Evolutionary conservation across 2,888 invertebrate species (phyloP).

Genomic region (Crematogaster levior): DNA sequence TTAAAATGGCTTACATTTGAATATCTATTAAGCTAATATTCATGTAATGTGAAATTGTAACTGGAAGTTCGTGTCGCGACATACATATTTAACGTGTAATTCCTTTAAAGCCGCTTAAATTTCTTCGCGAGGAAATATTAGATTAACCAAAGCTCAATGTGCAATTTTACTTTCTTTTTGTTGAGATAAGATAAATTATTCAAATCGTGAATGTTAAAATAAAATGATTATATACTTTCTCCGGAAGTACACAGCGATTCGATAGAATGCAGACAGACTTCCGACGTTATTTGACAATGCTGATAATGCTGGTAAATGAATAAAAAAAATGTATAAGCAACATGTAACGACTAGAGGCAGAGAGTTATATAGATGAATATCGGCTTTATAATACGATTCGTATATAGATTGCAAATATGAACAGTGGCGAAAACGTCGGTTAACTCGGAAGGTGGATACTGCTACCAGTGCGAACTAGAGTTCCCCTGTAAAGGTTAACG

Average conservation of each 20-base stretch:
- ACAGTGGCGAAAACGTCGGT: constrained; percentile 45
- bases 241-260: background rate
- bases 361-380: background rate
- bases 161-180: background rate
- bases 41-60: constrained; percentile 28
- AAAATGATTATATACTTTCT: background rate
- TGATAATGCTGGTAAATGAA: too few species aligned
- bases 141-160: background rate
- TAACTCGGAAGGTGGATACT: constrained; percentile 61
- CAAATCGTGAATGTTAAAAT: background rate
- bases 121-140: background rate
- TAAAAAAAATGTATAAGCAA: too few species aligned
- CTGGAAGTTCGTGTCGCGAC: constrained; percentile 13
- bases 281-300: background rate
- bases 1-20: constrained; percentile 49
- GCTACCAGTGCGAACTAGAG: constrained; percentile 72
- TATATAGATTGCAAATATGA: constrained; percentile 29
- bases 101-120: background rate
- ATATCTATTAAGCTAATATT: constrained; percentile 47
- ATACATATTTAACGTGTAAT: background rate
- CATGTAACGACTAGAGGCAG: background rate
- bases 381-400: constrained; percentile 36
- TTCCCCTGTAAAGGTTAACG: constrained; percentile 79
- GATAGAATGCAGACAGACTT: background rate
- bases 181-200: background rate